A percentile compares a stretch with the other conserved stretches of the same genome.
Evolutionary conservation across 30 jellyfish, hydroid and myxozoan genomes (phyloP).

Genomic region (Aurelia sp.): DNA sequence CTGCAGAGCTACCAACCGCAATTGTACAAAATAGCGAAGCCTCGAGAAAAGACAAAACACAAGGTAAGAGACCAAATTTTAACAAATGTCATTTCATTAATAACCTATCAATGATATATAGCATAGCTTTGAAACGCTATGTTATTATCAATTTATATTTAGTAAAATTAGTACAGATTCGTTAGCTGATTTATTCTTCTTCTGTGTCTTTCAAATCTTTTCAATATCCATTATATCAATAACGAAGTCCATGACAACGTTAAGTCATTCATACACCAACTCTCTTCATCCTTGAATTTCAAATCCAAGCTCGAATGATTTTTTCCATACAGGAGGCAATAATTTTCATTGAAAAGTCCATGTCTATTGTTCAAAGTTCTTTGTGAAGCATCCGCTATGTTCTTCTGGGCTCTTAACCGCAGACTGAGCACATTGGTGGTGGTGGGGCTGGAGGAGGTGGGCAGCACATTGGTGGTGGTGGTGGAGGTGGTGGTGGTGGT

Average conservation of each 20-base stretch:
- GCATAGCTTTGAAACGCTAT: conserved; percentile 43
- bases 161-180: conserved; percentile 10
- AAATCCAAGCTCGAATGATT: background rate
- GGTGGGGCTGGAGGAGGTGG: conserved; percentile 98
- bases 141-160: conserved; percentile 2
- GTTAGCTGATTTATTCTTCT: background rate
- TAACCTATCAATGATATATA: conserved; percentile 8
- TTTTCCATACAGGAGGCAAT: background rate
- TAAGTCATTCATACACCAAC: background rate
- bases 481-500: conserved; percentile 96
- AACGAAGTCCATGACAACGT: conserved; percentile 47
- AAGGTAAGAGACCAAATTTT: background rate
- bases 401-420: conserved; percentile 59
- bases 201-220: background rate
- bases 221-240: conserved; percentile 8
- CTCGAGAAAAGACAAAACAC: too few relatives aligned
- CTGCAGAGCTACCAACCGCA: too few relatives aligned
- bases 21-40: too few relatives aligned
- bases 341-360: conserved; percentile 11
- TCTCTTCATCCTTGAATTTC: conserved; percentile 19
- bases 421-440: conserved; percentile 89
- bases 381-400: conserved; percentile 40
- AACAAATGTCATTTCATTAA: conserved; percentile 35
- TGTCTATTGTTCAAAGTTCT: conserved; percentile 54
- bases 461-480: conserved; percentile 90